Evolutionary conservation across 2,888 invertebrate species (phyloP).

Genomic region (Caradrina kadenii): DNA sequence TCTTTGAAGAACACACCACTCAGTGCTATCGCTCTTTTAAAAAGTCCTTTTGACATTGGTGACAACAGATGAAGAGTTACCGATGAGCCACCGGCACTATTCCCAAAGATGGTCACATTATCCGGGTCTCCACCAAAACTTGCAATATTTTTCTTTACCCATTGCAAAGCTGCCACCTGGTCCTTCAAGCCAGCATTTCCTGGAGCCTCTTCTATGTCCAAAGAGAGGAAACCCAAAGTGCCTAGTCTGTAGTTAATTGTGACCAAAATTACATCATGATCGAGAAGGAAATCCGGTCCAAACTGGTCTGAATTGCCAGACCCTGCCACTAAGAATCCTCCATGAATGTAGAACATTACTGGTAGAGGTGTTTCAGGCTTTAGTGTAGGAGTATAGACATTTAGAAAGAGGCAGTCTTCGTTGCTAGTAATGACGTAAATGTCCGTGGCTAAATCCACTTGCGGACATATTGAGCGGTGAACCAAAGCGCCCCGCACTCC

Average conservation of each 20-base stretch:
- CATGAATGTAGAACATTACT: constrained; percentile 49
- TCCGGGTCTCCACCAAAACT: constrained; percentile 63
- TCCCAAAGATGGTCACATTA: constrained; percentile 66
- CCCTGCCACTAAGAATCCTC: constrained; percentile 23
- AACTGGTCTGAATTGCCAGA: constrained; percentile 36
- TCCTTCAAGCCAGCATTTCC: constrained; percentile 89
- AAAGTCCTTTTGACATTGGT: constrained; percentile 69
- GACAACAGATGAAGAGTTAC: constrained; percentile 61
- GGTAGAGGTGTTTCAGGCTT: constrained; percentile 17
- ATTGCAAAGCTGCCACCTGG: constrained; percentile 60
- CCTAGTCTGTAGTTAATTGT: constrained; percentile 87
- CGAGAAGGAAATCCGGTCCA: constrained; percentile 59
- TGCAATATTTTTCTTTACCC: constrained; percentile 61
- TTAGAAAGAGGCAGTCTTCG: constrained; percentile 52
- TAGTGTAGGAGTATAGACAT: constrained; percentile 48
- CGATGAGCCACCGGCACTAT: constrained; percentile 60
- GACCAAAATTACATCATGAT: constrained; percentile 51
- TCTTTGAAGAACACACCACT: constrained; percentile 68
- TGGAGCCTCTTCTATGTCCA: constrained; percentile 83
- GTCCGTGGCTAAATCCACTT: constrained; percentile 14
- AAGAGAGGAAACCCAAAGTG: constrained; percentile 87
- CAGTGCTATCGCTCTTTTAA: constrained; percentile 65
- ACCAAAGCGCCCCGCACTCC: constrained; percentile 43
- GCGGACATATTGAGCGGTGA: constrained; percentile 57
- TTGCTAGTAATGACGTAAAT: background rate